A percentile compares a stretch with the other conserved stretches of the same genome.
These are phyloP conservation scores for Pachyramphus minor DNA, from an alignment of 2,113 vertebrate species.

Conservation along the genomic window DNA sequence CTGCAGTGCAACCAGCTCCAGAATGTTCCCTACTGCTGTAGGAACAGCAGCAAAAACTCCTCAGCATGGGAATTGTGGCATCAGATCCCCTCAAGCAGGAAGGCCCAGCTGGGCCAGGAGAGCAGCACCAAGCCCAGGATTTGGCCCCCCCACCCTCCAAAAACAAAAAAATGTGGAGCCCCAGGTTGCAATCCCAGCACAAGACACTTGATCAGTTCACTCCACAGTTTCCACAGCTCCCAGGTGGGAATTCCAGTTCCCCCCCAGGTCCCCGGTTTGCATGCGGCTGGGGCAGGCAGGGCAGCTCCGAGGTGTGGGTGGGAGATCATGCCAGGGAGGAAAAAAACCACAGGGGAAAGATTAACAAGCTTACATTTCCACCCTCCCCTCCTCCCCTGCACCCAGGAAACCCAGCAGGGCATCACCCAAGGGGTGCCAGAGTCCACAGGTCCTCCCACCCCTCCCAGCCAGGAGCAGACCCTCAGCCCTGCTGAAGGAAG, in stretches of 20 bases:
- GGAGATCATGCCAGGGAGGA: background rate
- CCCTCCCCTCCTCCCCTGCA: background rate
- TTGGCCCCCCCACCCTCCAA: background rate
- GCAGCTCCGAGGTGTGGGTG: background rate
- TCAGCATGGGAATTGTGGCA: background rate
- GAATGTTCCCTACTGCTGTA: background rate
- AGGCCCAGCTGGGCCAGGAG: background rate
- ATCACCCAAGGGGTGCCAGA: background rate
- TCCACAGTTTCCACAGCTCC: background rate
- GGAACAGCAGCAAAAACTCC: background rate
- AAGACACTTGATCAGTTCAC: background rate
- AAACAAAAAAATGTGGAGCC: background rate
- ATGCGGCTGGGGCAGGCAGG: background rate
- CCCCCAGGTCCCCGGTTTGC: background rate
- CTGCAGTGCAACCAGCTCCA: background rate
- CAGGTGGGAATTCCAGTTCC: background rate
- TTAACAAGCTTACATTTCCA: background rate
- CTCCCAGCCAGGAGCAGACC: background rate
- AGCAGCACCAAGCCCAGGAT: background rate
- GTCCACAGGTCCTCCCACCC: background rate
- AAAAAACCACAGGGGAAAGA: background rate
- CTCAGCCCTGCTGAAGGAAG: background rate
- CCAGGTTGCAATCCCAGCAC: background rate
- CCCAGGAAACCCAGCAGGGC: background rate
- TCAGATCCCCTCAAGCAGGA: background rate